Base-by-base conservation (phyloP, 2,888 invertebrate genomes). In the Fragum sueziense region DNA sequence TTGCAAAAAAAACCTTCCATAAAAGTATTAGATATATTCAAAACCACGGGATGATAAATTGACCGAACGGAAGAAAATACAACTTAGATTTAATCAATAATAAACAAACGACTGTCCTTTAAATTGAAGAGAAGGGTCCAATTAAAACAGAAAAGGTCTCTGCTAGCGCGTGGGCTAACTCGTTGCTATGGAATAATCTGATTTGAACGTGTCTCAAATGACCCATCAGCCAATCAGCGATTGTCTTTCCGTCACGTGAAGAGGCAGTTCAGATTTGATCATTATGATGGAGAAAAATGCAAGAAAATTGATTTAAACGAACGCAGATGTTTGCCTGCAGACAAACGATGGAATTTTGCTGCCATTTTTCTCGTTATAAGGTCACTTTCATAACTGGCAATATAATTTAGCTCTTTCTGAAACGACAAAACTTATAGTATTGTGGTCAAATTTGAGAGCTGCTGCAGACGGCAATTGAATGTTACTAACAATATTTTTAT, bases 251-350 rank as follows among this genome's bases (percentile, higher is more conserved):
- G 14, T 47, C 20, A 47, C 47, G 17, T 20, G 20, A n/a, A 47
- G 20, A 47, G 47, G 47, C n/a, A 20, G 14, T 47, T 47, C 47
- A 47, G 47, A 47, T 14, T 47, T 47, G 47, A 47, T 47, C 47
- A 47, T 47, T 47, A 47, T 47, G 25, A 57, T 31, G 61, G 31
- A 61, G 31, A 61, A 61, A 61, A 33, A 61, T 65, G 65, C 65
- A 65, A 34, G 65, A 34, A 65, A 65, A 65, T 65, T 65, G 65
- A 65, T 65, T 65, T 34, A 65, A 65, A 41, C n/a, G 65, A 65
- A 65, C 34, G 34, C 27, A 0, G 65, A 2, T 61, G 27, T 41
- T 65, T 41, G 65, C 65, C 65, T 25, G 41, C 41, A 41, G 65
- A 47, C 47, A 47, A 47, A 47, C 47, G 14, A 14, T 4, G 4